A percentile compares a stretch with the other conserved stretches of the same genome.
Conservation (phyloP, 2,797 vertebrate genomes). For the Thalassophryne amazonica region DNA sequence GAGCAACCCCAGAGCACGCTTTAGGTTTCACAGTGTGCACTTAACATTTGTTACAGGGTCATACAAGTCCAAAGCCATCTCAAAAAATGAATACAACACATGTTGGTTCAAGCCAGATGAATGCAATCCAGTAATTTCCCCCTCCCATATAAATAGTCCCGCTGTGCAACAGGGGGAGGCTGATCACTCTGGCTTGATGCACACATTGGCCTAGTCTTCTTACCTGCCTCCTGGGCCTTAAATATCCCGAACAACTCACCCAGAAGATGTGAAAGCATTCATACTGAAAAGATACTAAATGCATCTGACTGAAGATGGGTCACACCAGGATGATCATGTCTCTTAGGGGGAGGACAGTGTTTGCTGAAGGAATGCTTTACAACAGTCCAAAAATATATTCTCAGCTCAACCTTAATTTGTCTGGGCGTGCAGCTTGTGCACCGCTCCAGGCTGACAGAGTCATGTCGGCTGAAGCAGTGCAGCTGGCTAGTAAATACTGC, state of each 20-base stretch:
- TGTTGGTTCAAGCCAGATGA: conserved; percentile 38
- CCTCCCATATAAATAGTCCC: conserved; percentile 37
- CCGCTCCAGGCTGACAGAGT: conserved; percentile 25
- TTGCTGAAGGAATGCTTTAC: conserved; percentile 57
- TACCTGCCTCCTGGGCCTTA: conserved; percentile 26
- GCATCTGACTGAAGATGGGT: conserved; percentile 43
- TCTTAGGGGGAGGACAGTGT: conserved; percentile 43
- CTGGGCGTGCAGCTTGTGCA: conserved; percentile 24
- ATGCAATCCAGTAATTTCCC: conserved; percentile 25
- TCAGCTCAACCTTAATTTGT: conserved; percentile 59
- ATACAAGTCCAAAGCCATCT: conserved; percentile 44
- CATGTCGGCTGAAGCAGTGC: conserved; percentile 34
- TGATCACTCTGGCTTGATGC: conserved; percentile 47
- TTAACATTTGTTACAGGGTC: conserved; percentile 42
- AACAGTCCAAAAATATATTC: conserved; percentile 62
- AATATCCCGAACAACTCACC: conserved; percentile 40
- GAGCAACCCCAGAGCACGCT: conserved; percentile 56
- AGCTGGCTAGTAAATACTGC: conserved; percentile 47
- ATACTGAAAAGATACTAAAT: conserved; percentile 42
- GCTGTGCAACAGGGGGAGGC: conserved; percentile 43
- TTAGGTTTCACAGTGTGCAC: conserved; percentile 45
- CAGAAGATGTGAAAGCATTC: conserved; percentile 44
- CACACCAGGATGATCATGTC: conserved; percentile 39
- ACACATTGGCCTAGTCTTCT: conserved; percentile 26
- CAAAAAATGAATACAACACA: conserved; percentile 50